Percentiles rank a stretch among this genome's conserved stretches.
Evolutionary conservation across 2,797 vertebrate species (phyloP).

Genomic region (Cyprinodon diabolis): DNA sequence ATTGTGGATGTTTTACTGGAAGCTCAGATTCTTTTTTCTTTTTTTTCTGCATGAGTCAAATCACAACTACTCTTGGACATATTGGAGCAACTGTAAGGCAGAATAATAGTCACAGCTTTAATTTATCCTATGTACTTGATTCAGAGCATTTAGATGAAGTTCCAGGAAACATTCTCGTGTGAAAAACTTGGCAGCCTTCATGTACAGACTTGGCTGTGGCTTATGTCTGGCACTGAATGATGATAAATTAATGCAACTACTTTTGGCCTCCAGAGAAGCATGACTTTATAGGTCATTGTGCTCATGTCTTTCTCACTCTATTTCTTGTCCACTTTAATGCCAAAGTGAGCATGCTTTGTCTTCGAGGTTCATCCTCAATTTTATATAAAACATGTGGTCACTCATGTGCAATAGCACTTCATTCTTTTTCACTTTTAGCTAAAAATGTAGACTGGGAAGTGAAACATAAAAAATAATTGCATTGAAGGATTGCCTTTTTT

Average conservation of each 20-base stretch:
- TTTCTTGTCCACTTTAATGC: conserved; percentile 28
- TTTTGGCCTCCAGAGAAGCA: conserved; percentile 42
- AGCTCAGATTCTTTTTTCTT: neutral
- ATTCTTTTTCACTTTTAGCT: conserved; percentile 20
- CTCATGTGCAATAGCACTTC: conserved; percentile 8
- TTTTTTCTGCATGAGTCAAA: conserved; percentile 33
- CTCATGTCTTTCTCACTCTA: conserved; percentile 15
- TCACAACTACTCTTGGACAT: conserved; percentile 28
- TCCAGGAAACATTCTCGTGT: conserved; percentile 42
- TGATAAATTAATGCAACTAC: conserved; percentile 66
- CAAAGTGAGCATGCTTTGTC: conserved; percentile 30
- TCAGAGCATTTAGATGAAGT: conserved; percentile 31
- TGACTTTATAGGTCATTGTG: conserved; percentile 48
- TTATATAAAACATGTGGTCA: conserved; percentile 16
- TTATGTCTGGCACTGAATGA: conserved; percentile 53
- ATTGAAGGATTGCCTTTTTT: conserved; percentile 55
- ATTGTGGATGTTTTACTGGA: conserved; percentile 32
- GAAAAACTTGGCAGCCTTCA: conserved; percentile 57
- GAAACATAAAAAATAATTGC: conserved; percentile 56
- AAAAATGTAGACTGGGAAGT: conserved; percentile 42
- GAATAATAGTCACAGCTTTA: conserved; percentile 33
- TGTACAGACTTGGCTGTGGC: conserved; percentile 49
- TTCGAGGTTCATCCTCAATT: conserved; percentile 32
- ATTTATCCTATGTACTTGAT: conserved; percentile 20
- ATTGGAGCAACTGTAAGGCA: conserved; percentile 34